Conservation (phyloP, 2,797 vertebrate species). For the Anniella stebbinsi region DNA sequence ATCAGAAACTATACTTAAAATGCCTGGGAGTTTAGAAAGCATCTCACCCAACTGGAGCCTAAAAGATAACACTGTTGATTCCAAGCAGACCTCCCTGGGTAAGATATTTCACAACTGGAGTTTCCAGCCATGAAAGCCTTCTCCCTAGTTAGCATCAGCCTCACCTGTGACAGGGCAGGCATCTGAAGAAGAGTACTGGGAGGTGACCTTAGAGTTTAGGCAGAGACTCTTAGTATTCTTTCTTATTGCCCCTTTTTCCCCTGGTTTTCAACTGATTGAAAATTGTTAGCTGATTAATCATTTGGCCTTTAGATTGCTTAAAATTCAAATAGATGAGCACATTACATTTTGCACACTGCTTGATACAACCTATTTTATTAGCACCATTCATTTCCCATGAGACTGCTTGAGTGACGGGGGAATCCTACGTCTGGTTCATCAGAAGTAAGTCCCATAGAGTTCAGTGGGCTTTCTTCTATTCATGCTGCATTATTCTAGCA, state of each 20-base stretch:
- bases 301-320: background rate
- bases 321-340: background rate
- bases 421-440: background rate
- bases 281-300: background rate
- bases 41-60: background rate
- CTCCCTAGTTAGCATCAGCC: background rate
- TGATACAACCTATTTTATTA: background rate
- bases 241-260: background rate
- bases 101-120: background rate
- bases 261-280: no score
- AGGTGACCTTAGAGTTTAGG: background rate
- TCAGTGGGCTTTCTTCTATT: background rate
- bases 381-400: background rate
- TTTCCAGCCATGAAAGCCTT: no score
- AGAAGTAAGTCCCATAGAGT: background rate
- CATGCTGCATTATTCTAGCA: background rate
- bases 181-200: background rate
- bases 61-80: background rate
- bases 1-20: background rate
- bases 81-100: background rate
- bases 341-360: background rate
- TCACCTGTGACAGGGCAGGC: background rate
- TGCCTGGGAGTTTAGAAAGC: background rate
- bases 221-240: no score
- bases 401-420: background rate